Percentiles rank a stretch among this genome's conserved stretches.
These are phyloP conservation scores for Tragopan temminckii DNA, from an alignment of 2,797 vertebrate species.

Conservation along the genomic window DNA sequence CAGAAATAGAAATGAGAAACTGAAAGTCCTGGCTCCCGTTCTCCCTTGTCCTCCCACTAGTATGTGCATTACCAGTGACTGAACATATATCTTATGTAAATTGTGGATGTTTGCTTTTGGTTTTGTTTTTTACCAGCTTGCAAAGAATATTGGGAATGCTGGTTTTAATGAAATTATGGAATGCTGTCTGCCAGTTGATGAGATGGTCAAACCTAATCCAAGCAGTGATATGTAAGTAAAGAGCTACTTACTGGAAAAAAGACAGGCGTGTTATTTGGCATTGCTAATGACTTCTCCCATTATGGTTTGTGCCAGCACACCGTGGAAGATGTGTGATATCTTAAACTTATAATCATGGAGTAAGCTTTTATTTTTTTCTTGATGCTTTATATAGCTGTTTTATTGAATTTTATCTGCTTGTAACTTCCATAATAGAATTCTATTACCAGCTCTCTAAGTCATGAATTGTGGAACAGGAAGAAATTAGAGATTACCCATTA, in stretches of 20 bases:
- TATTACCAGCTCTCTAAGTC: neutral
- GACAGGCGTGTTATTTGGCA: neutral
- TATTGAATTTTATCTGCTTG: neutral
- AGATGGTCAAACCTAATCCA: conserved; percentile 92
- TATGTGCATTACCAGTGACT: neutral
- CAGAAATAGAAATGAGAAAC: neutral
- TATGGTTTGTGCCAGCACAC: neutral
- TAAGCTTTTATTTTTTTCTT: neutral
- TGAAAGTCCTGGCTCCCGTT: neutral
- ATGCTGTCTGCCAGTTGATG: conserved; percentile 90
- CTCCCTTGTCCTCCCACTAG: neutral
- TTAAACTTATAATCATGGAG: neutral
- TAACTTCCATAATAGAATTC: neutral
- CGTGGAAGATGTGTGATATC: neutral
- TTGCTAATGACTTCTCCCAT: neutral
- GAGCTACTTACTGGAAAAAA: neutral
- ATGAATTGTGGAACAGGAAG: neutral
- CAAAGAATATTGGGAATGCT: conserved; percentile 98
- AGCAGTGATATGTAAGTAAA: conserved; percentile 95
- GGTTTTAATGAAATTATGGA: conserved; percentile 99
- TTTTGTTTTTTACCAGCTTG: conserved; percentile 87
- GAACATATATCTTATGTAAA: neutral
- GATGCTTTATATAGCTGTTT: neutral
- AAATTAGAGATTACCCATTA: neutral
- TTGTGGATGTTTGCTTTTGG: neutral